These are phyloP conservation scores for Rhinoraja longicauda DNA, from an alignment of 2,797 vertebrate species.

Conservation along the genomic window DNA sequence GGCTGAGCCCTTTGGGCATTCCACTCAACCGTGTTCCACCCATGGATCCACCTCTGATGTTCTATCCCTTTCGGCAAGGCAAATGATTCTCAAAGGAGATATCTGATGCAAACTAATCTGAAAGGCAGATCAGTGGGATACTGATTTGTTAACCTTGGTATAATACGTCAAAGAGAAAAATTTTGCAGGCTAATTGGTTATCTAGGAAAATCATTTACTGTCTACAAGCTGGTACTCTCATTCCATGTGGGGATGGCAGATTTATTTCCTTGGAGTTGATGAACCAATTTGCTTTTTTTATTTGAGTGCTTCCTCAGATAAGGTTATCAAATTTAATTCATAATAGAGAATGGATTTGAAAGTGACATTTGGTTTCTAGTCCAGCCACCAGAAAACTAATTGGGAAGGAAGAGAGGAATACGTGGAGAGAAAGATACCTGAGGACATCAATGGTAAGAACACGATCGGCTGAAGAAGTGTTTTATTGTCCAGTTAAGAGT, in stretches of 20 bases:
- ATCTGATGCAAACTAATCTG: not conserved
- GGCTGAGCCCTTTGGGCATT: too few relatives aligned
- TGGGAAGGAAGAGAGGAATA: not conserved
- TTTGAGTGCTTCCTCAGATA: not conserved
- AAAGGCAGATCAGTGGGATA: not conserved
- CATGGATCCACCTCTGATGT: not conserved
- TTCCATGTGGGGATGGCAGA: not conserved
- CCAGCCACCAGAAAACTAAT: not conserved
- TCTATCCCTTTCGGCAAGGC: not conserved
- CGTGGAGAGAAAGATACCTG: not conserved
- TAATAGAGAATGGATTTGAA: not conserved
- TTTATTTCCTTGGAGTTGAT: not conserved
- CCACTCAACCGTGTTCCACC: too few relatives aligned
- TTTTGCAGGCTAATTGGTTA: not conserved
- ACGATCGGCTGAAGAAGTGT: too few relatives aligned
- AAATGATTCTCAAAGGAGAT: not conserved
- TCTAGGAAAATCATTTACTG: not conserved
- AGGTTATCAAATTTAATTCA: not conserved
- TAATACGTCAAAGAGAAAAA: not conserved
- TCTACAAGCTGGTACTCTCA: not conserved
- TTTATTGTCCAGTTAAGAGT: not conserved
- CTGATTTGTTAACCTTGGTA: not conserved
- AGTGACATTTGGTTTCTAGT: not conserved
- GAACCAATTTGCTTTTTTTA: not conserved
- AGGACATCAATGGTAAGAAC: not conserved